Percentiles rank a stretch among this genome's conserved stretches.
phyloP scores from a whole-genome alignment of 1,140 invertebrate genomes.

The Rhagoletis pomonella region DNA sequence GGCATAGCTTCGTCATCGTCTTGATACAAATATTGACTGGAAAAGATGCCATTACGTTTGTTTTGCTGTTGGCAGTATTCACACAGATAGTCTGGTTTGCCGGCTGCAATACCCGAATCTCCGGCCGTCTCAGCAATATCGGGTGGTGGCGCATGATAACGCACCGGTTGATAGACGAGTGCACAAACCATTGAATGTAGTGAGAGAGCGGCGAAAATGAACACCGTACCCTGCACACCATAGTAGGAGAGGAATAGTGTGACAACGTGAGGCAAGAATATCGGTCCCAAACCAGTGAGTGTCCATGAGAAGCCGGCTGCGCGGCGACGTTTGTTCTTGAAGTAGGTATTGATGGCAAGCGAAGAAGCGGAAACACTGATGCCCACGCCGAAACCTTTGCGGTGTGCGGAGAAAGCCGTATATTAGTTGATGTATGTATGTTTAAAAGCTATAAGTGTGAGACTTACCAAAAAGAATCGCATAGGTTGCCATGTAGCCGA shows the following conservation, averaged over 20 bases:
- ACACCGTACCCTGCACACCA: conserved; percentile 77
- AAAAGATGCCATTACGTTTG: conserved; percentile 75
- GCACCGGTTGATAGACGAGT: conserved; percentile 79
- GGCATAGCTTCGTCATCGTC: conserved; percentile 78
- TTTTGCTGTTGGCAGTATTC: conserved; percentile 66
- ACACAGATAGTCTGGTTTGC: conserved; percentile 57
- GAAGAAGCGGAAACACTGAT: conserved; percentile 79
- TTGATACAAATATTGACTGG: conserved; percentile 81
- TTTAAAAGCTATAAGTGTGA: background rate
- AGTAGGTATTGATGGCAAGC: conserved; percentile 79
- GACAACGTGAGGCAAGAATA: conserved; percentile 77
- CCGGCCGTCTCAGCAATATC: background rate
- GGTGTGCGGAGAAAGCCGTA: background rate
- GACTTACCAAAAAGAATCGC: conserved; percentile 78
- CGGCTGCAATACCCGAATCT: conserved; percentile 1
- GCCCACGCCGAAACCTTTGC: conserved; percentile 77
- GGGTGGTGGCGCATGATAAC: conserved; percentile 75
- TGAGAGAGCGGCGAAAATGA: conserved; percentile 78
- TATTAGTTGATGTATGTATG: conserved; percentile 42
- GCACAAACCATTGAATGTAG: conserved; percentile 78
- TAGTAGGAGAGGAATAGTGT: conserved; percentile 76
- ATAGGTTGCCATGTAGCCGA: conserved; percentile 78
- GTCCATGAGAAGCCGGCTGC: conserved; percentile 79
- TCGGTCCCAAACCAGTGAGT: conserved; percentile 77
- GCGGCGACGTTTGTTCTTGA: conserved; percentile 77